Evolutionary conservation across 2,888 invertebrate species (phyloP).

Genomic region (Lasiommata megera): DNA sequence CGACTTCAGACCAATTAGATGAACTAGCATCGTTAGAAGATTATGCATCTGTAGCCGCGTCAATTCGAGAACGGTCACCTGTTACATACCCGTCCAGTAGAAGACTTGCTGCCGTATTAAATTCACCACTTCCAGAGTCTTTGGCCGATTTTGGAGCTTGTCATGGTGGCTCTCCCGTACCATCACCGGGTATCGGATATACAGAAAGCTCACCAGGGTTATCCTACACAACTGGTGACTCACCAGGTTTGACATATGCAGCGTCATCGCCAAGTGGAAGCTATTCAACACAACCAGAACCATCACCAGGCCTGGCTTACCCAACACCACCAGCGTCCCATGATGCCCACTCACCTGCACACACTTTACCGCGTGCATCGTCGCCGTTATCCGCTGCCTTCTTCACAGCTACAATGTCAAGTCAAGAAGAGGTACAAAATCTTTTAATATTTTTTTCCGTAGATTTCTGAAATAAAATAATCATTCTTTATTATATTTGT

Average conservation of each 20-base stretch:
- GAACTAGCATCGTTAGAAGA: slow-evolving; percentile 83
- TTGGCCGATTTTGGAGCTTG: slow-evolving; percentile 92
- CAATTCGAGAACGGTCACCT: slow-evolving; percentile 80
- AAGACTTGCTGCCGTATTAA: slow-evolving; percentile 88
- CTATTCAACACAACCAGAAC: slow-evolving; percentile 66
- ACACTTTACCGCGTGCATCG: slow-evolving; percentile 85
- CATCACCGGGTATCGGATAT: slow-evolving; percentile 78
- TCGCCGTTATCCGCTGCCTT: slow-evolving; percentile 92
- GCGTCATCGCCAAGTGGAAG: slow-evolving; percentile 67
- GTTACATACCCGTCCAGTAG: slow-evolving; percentile 84
- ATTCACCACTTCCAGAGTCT: slow-evolving; percentile 89
- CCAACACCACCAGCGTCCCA: slow-evolving; percentile 95
- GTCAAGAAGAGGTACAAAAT: slow-evolving; percentile 88
- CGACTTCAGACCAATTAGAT: slow-evolving; percentile 83
- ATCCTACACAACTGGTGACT: slow-evolving; percentile 87
- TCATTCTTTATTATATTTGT: slow-evolving; percentile 7
- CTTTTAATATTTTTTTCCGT: background rate
- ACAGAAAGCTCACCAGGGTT: slow-evolving; percentile 83
- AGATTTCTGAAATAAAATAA: background rate
- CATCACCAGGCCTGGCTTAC: slow-evolving; percentile 88
- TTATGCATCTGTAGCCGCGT: slow-evolving; percentile 81
- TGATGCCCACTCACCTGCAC: slow-evolving; percentile 87
- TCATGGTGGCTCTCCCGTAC: slow-evolving; percentile 80
- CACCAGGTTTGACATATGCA: slow-evolving; percentile 64
- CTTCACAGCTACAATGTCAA: slow-evolving; percentile 91